These are phyloP conservation scores for Apeltes quadracus DNA, from an alignment of 2,113 vertebrate genomes.

Conservation along the genomic window DNA sequence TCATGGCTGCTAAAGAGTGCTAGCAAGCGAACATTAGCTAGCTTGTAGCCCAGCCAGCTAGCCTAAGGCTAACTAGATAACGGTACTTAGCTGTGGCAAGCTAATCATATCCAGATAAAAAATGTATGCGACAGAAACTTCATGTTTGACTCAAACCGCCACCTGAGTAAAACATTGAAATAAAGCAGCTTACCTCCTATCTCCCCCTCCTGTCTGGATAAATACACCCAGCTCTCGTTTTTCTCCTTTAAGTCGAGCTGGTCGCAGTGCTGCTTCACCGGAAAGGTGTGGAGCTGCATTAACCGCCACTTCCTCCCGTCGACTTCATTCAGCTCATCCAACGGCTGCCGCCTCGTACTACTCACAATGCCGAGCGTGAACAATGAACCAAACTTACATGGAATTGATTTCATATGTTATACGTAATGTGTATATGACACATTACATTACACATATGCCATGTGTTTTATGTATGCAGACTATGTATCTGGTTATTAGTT, in stretches of 20 bases:
- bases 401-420: too few relatives aligned
- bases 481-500: neutral
- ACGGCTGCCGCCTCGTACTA: conserved; percentile 12
- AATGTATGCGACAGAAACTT: neutral
- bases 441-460: too few relatives aligned
- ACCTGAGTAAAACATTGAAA: neutral
- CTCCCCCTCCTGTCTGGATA: conserved; percentile 45
- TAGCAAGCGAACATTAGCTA: conserved; percentile 66
- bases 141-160: neutral
- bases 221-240: conserved; percentile 60
- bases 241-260: conserved; percentile 70
- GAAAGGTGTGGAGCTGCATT: conserved; percentile 84
- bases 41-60: conserved; percentile 55
- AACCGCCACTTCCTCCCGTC: conserved; percentile 77
- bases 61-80: conserved; percentile 59
- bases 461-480: neutral
- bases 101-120: conserved; percentile 25
- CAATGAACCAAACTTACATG: too few relatives aligned
- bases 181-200: conserved; percentile 58
- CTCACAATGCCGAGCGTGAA: too few relatives aligned
- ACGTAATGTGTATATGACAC: too few relatives aligned
- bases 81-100: conserved; percentile 53
- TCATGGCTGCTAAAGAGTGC: conserved; percentile 66
- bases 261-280: conserved; percentile 76
- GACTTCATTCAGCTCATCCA: conserved; percentile 63